Evolutionary conservation across 1,140 invertebrate species (phyloP), one percentile per base, ranked within the genome.

Genomic region (Diachasma alloeum): DNA sequence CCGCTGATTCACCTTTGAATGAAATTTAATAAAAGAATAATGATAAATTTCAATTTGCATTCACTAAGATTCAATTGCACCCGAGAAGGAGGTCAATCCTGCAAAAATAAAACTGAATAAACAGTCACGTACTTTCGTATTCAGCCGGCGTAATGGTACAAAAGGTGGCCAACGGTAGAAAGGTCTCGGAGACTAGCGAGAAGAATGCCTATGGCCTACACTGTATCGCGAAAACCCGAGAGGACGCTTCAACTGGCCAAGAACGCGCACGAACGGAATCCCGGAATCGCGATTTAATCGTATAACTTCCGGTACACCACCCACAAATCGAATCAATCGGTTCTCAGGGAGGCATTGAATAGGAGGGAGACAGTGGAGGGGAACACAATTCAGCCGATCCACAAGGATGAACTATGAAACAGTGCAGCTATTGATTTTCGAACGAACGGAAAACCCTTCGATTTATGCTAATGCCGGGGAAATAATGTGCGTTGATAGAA

Each of bases 241-340:
- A 63, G 59, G 26, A 31, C 17, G 42, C 13, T 31, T 63, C 19
- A 19, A 22, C 10, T 31, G 59, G 19, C 24, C 59, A 63, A 63
- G 48, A 70, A 53, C 46, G 67, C 74, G 79, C 79, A 80, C 79
- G 79, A 68, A 80, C 48, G 76, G 70, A 76, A 37, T 56, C 69
- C 37, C 53, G 77, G 72, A 80, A 80, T 78, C 79, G 74, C 76
- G 76, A 77, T 80, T 78, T 80, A 80, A 80, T 80, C 75, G 74
- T 75, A 80, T 76, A 77, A 75, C 70, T 80, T 80, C 77, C 79
- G 79, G 67, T 76, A 76, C 79, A 78, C 73, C 77, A 73, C 73
- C 72, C 76, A 68, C 56, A 77, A 80, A 77, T 78, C 77, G 79
- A 78, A 75, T 77, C 72, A 66, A 79, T 79, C 72, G 75, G 26